phyloP scores from a whole-genome alignment of 2,888 invertebrate genomes.

The Agonum fuliginosum region DNA sequence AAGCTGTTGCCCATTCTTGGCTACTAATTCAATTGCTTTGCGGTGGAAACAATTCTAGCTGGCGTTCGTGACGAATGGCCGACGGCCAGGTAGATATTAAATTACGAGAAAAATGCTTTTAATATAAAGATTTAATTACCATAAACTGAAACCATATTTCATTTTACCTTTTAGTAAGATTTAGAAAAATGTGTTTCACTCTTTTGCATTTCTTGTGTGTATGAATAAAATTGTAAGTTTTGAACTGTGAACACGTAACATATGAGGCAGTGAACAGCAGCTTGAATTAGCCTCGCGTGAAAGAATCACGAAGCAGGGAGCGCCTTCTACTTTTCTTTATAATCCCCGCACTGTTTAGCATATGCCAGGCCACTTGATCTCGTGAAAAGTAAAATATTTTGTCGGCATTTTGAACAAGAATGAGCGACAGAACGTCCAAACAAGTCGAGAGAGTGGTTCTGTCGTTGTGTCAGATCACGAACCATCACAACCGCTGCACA shows the following conservation, averaged over 20 bases:
- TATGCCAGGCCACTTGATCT: conserved; percentile 68
- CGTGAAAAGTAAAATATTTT: conserved; percentile 68
- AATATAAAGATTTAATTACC: conserved; percentile 11
- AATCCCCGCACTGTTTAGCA: conserved; percentile 67
- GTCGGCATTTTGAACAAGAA: conserved; percentile 69
- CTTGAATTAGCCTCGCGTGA: conserved; percentile 47
- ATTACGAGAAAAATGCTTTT: conserved; percentile 33
- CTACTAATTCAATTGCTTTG: conserved; percentile 65
- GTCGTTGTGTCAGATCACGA: neutral
- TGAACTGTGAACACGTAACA: neutral
- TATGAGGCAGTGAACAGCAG: neutral
- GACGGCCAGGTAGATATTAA: conserved; percentile 14
- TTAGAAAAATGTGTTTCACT: neutral
- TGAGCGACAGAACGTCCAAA: conserved; percentile 62
- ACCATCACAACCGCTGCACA: conserved; percentile 38
- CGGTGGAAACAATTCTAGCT: neutral
- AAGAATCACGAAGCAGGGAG: conserved; percentile 35
- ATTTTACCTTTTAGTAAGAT: no score
- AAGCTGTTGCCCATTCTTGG: conserved; percentile 63
- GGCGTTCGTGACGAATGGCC: conserved; percentile 23
- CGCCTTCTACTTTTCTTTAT: conserved; percentile 62
- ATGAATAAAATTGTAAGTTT: conserved; percentile 20
- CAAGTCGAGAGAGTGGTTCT: conserved; percentile 38
- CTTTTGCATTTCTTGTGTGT: neutral
- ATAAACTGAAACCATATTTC: no score